These are phyloP conservation scores for Bradypodion ventrale DNA, from an alignment of 2,797 vertebrate species.

Conservation along the genomic window DNA sequence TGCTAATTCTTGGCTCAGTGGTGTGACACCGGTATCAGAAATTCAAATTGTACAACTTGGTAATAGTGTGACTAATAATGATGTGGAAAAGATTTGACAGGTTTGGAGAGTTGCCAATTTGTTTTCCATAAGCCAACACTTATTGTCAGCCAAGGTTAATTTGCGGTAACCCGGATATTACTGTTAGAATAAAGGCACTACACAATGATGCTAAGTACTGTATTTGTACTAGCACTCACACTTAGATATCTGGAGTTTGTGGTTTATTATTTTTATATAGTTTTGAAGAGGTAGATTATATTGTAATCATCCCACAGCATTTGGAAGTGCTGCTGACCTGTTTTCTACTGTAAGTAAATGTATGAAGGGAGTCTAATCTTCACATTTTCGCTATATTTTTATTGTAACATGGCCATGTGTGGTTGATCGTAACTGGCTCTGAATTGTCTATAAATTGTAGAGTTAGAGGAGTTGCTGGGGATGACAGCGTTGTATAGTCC, in stretches of 20 bases:
- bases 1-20: conserved; percentile 4
- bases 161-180: neutral
- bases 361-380: neutral
- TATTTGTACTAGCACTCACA: neutral
- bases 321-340: neutral
- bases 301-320: neutral
- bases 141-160: neutral
- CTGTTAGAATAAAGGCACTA: neutral
- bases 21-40: neutral
- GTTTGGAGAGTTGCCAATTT: conserved; percentile 8
- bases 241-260: neutral
- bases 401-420: neutral
- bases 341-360: neutral
- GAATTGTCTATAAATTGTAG: neutral
- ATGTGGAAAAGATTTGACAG: neutral
- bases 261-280: neutral
- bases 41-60: neutral
- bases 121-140: neutral
- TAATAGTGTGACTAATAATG: neutral
- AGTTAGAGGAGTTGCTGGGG: neutral
- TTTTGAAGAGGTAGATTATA: neutral
- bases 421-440: neutral
- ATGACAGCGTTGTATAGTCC: neutral
- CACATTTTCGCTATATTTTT: neutral
- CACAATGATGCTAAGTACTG: neutral